Evolutionary conservation across 2,113 vertebrate genomes (phyloP).

Genomic region (Ptilonorhynchus violaceus): DNA sequence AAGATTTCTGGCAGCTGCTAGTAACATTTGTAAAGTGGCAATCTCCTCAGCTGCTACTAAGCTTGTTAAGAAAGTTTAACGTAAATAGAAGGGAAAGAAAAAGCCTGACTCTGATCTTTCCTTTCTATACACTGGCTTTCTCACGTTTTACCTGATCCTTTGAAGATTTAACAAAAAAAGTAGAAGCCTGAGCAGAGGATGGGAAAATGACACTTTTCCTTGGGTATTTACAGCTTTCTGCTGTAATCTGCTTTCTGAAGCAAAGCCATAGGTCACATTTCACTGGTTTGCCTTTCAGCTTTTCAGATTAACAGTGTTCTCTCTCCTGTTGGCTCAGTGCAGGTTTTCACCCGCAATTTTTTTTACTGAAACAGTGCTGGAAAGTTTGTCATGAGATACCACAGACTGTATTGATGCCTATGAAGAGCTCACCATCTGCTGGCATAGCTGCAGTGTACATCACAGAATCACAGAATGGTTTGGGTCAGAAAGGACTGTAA

Average conservation of each 20-base stretch:
- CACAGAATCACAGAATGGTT: neutral
- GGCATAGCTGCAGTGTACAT: neutral
- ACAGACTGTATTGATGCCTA: neutral
- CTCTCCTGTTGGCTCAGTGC: neutral
- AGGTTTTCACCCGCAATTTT: neutral
- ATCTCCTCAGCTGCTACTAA: neutral
- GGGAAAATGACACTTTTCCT: neutral
- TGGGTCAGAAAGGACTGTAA: neutral
- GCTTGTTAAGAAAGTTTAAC: neutral
- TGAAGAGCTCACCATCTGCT: neutral
- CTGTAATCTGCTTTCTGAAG: neutral
- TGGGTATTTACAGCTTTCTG: neutral
- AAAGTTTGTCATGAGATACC: neutral
- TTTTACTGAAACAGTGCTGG: neutral
- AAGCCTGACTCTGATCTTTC: neutral
- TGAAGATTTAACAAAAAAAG: neutral
- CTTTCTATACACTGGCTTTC: neutral
- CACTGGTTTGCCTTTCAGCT: neutral
- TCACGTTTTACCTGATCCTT: neutral
- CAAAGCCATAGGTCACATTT: neutral
- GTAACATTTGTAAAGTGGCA: neutral
- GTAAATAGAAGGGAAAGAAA: neutral
- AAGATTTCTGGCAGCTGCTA: neutral
- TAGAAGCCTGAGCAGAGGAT: neutral
- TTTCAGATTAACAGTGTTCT: neutral